phyloP scores from a whole-genome alignment of 2,113 vertebrate genomes.

The Edolisoma coerulescens region DNA sequence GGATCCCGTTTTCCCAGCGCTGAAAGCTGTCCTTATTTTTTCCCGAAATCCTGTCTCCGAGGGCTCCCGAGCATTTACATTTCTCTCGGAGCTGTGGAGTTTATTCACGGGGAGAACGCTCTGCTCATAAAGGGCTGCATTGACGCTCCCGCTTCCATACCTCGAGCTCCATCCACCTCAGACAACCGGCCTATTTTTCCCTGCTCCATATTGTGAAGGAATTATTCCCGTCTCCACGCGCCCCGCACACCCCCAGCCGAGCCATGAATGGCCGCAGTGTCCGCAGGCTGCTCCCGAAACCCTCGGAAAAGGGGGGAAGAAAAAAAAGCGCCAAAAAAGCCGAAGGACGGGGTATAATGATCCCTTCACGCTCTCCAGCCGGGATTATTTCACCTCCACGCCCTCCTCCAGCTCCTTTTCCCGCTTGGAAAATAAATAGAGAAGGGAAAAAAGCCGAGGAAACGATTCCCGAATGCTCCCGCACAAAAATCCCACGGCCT shows the following conservation, averaged over 20 bases:
- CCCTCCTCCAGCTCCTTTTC: neutral
- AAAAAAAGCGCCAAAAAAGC: neutral
- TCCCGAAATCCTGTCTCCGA: constrained; percentile 39
- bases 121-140: constrained; percentile 27
- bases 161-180: neutral
- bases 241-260: neutral
- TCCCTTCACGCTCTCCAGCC: constrained; percentile 9
- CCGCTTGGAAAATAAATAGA: neutral
- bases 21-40: constrained; percentile 42
- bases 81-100: neutral
- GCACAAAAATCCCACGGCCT: neutral
- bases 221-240: constrained; percentile 9
- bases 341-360: neutral
- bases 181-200: constrained; percentile 60
- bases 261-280: constrained; percentile 73
- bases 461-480: constrained; percentile 4
- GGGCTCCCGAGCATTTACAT: constrained; percentile 30
- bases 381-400: neutral
- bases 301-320: neutral
- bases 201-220: neutral
- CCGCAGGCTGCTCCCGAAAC: neutral
- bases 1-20: neutral
- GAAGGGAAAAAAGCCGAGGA: neutral
- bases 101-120: neutral
- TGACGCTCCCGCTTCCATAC: constrained; percentile 28